A percentile compares a stretch with the other conserved stretches of the same genome.
Evolutionary conservation across 2,797 vertebrate genomes (phyloP).

Genomic region (Aldrovandia affinis): DNA sequence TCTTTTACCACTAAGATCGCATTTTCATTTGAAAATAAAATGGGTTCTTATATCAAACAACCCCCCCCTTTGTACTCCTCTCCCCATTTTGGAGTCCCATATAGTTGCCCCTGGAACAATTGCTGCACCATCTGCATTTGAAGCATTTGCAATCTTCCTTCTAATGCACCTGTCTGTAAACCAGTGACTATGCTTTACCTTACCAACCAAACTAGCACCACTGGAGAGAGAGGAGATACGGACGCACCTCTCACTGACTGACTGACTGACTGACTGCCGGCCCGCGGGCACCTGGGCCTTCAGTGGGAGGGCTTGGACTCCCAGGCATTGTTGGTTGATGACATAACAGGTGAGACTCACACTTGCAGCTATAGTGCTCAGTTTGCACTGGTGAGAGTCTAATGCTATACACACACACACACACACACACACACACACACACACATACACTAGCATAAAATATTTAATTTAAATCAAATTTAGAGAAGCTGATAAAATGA

Average conservation of each 20-base stretch:
- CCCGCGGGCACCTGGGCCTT: background rate
- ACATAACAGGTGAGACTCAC: background rate
- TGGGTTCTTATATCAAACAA: background rate
- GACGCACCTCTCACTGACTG: no score
- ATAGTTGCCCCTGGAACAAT: background rate
- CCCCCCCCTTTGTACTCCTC: background rate
- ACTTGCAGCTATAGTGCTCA: background rate
- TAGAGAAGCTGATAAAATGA: no score
- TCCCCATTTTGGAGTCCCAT: background rate
- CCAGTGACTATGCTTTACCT: background rate
- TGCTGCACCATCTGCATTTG: background rate
- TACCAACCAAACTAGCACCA: background rate
- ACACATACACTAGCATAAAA: no score
- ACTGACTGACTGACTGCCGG: background rate
- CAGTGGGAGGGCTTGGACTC: background rate
- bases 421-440: no score
- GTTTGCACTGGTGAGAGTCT: background rate
- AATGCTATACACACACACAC: no score
- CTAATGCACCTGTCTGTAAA: no score
- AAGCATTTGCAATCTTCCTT: background rate
- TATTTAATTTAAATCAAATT: no score
- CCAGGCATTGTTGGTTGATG: background rate
- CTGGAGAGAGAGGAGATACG: background rate
- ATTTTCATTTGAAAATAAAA: background rate
- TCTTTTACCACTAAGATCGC: background rate